phyloP scores from a whole-genome alignment of 53 echinoderm and acorn worm species.

The Astropecten irregularis region DNA sequence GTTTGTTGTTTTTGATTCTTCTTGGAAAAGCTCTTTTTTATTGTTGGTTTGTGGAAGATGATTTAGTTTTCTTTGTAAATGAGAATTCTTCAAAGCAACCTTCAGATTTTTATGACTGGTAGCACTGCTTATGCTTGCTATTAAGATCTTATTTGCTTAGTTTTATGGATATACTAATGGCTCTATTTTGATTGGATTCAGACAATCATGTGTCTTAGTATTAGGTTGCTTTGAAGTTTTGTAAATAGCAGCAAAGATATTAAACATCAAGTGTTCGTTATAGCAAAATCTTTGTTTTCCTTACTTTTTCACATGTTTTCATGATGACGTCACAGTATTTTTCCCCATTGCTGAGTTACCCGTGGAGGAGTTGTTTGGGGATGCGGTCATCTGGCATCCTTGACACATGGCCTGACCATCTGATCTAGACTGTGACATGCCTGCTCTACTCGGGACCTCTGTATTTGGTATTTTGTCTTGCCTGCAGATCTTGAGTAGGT shows the following conservation, averaged over 20 bases:
- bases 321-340: too few relatives aligned
- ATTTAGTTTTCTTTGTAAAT: not conserved
- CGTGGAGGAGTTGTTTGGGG: too few relatives aligned
- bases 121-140: not conserved
- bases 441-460: too few relatives aligned
- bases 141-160: not conserved
- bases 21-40: not conserved
- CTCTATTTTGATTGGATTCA: not conserved
- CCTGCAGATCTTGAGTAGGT: too few relatives aligned
- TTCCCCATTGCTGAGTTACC: too few relatives aligned
- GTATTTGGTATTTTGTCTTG: too few relatives aligned
- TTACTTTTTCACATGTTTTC: not conserved
- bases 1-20: not conserved
- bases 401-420: too few relatives aligned
- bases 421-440: too few relatives aligned
- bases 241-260: constrained; percentile 21
- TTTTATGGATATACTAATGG: not conserved
- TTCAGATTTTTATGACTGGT: not conserved
- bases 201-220: constrained; percentile 14
- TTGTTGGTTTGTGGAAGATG: not conserved
- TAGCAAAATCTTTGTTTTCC: not conserved
- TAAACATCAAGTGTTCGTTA: constrained; percentile 24
- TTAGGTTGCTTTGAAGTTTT: constrained; percentile 15
- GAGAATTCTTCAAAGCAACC: not conserved
- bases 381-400: too few relatives aligned